Base-by-base conservation (phyloP, 2,797 vertebrate species). In the Rachycentron canadum region DNA sequence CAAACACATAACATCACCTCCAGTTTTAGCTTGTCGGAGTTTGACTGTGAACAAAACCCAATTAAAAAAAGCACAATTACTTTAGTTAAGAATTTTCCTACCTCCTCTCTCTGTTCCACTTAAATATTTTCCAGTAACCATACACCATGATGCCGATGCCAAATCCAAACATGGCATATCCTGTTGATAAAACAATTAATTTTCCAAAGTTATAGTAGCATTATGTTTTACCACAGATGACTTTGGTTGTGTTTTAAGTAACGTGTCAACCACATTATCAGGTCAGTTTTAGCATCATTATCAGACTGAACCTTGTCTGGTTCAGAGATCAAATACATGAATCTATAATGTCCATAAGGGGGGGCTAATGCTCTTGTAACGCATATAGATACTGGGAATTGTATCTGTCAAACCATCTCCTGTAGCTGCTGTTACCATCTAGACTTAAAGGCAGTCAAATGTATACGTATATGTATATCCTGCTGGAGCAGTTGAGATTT, bases 71-170 rank as follows among this genome's bases (percentile, higher is more conserved):
- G 23, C 9, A 68, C 0, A 23, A 25, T 2, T 4, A 0, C n/a
- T n/a, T n/a, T n/a, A n/a, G n/a, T n/a, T n/a, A 30, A 38, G 1
- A 56, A 3, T 9, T 0, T n/a, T 28, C 85, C 65, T 82, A 97
- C 97, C 95, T 96, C 84, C 97, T 95, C 72, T 98, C 96, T 4
- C 95, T 93, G 89, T 98, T 98, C 97, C 97, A 98, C 34, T 59
- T 95, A 52, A 95, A 94, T 0, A 98, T 81, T 65, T 85, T 91
- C 95, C 96, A 98, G 79, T 96, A 96, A 1, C 97, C 97, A 7
- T 95, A 95, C 1, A 95, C 0, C 92, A 97, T 79, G 19, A 94
- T 1, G 49, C 96, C 97, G 0, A 97, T 86, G 38, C 96, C 96
- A 13, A 97, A 69, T 0, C 94, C 95, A 1, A 98, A 96, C 95